phyloP scores from a whole-genome alignment of 1,140 invertebrate species.

The Trissolcus basalis region DNA sequence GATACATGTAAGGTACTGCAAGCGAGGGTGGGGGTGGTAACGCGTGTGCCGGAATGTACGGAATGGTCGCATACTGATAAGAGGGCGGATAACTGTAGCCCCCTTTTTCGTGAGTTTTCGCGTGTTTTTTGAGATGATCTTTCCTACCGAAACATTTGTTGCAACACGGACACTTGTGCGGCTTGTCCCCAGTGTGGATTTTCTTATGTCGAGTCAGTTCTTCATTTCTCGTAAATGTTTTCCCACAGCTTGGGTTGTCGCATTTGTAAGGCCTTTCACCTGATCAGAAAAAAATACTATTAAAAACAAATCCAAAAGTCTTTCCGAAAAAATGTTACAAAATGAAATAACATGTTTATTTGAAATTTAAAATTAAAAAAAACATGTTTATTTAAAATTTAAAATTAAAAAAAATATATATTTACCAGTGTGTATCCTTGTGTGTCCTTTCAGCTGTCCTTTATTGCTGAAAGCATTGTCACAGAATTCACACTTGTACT shows the following conservation, averaged over 20 bases:
- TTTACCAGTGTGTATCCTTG: conserved; percentile 92
- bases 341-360: not conserved
- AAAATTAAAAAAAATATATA: conserved; percentile 6
- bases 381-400: not conserved
- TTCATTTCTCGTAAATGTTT: conserved; percentile 94
- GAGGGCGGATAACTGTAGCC: conserved; percentile 43
- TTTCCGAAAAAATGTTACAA: conserved; percentile 8
- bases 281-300: conserved; percentile 62
- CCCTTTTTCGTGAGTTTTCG: conserved; percentile 80
- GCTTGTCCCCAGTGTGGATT: conserved; percentile 90
- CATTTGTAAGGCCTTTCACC: conserved; percentile 92
- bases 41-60: conserved; percentile 30
- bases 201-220: conserved; percentile 93
- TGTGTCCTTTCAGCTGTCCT: conserved; percentile 92
- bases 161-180: conserved; percentile 87
- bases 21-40: conserved; percentile 10
- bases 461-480: conserved; percentile 94
- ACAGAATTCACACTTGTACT: conserved; percentile 91
- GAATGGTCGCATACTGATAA: conserved; percentile 39
- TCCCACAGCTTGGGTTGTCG: conserved; percentile 87
- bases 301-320: conserved; percentile 42
- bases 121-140: conserved; percentile 91
- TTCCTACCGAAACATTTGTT: conserved; percentile 92
- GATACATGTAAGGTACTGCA: conserved; percentile 31
- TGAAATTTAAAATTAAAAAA: not conserved